These are phyloP conservation scores for Limnodromus scolopaceus DNA, from an alignment of 2,797 vertebrate species.

Conservation along the genomic window DNA sequence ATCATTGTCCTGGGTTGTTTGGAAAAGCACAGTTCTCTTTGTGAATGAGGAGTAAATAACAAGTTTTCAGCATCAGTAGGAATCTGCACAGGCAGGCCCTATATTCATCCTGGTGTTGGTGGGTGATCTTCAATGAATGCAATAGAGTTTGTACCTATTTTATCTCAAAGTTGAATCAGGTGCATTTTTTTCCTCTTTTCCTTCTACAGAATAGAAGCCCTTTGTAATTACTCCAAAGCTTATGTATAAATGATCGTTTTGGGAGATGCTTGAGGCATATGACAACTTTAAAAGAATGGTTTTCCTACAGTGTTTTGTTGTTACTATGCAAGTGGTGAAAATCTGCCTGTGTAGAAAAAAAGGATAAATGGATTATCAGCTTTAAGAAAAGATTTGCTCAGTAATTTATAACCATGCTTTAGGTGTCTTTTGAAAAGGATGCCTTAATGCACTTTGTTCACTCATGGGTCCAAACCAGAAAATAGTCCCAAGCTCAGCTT, in stretches of 20 bases:
- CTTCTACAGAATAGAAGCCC: constrained; percentile 52
- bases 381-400: constrained; percentile 48
- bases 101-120: background rate
- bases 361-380: constrained; percentile 20
- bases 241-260: constrained; percentile 66
- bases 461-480: constrained; percentile 52
- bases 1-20: background rate
- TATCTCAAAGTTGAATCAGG: background rate
- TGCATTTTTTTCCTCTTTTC: constrained; percentile 15
- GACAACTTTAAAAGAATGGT: background rate
- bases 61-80: background rate
- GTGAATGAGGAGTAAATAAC: constrained; percentile 3
- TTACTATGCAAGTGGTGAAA: constrained; percentile 49
- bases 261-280: constrained; percentile 48
- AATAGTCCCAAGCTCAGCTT: constrained; percentile 61
- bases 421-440: constrained; percentile 71
- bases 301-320: constrained; percentile 32
- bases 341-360: constrained; percentile 42
- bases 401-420: constrained; percentile 68
- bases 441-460: constrained; percentile 79
- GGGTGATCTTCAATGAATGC: background rate
- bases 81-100: background rate
- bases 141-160: background rate
- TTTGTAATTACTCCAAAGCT: constrained; percentile 71
- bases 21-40: background rate